Conservation (phyloP, 2,888 invertebrate species). For the Tachina fera region DNA sequence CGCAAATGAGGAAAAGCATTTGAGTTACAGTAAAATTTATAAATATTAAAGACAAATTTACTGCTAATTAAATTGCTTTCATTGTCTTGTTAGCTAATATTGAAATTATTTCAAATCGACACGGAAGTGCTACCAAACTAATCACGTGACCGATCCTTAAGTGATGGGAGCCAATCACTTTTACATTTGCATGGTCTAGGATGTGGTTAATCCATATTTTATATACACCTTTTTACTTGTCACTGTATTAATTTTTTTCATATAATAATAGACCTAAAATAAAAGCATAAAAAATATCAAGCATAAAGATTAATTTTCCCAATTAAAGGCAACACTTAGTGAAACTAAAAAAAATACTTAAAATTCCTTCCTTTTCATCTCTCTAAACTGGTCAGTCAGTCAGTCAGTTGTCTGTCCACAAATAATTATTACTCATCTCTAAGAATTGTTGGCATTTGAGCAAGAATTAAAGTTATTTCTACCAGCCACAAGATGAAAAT, state of each 20-base stretch:
- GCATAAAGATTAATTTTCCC: neutral
- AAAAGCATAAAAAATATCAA: too few relatives aligned
- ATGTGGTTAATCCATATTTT: too few relatives aligned
- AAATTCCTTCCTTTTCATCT: neutral
- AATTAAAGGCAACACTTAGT: neutral
- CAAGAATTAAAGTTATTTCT: neutral
- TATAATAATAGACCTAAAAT: too few relatives aligned
- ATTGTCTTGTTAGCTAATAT: too few relatives aligned
- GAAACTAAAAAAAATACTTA: neutral
- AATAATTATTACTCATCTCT: conserved; percentile 41
- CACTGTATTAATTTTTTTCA: too few relatives aligned
- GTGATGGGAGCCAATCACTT: too few relatives aligned
- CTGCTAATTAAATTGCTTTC: too few relatives aligned
- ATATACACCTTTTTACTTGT: too few relatives aligned
- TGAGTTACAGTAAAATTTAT: neutral
- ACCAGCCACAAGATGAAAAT: conserved; percentile 6
- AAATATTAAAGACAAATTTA: conserved; percentile 6
- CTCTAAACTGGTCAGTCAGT: neutral
- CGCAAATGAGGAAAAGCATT: conserved; percentile 30
- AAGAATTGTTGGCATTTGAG: conserved; percentile 22
- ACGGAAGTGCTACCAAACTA: too few relatives aligned
- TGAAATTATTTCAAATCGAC: too few relatives aligned
- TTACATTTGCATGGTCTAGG: too few relatives aligned
- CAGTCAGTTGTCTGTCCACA: neutral
- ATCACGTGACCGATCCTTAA: too few relatives aligned